Evolutionary conservation across 92 coral and sea anemone species (phyloP).

Genomic region (Hydrozoanthus gracilis): DNA sequence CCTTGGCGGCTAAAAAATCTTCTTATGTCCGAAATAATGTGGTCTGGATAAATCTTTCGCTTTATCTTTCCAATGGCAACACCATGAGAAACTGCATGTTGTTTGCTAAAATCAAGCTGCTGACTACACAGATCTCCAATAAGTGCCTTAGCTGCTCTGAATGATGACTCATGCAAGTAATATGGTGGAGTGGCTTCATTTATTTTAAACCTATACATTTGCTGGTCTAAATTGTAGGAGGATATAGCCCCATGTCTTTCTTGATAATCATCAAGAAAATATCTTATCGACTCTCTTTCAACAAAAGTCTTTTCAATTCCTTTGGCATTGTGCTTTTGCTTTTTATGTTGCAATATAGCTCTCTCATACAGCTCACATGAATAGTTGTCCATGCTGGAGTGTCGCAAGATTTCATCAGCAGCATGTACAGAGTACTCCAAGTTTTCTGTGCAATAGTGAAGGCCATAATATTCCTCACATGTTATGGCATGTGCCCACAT

Average conservation of each 20-base stretch:
- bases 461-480: constrained; percentile 23
- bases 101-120: background rate
- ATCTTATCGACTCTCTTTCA: background rate
- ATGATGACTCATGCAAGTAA: background rate
- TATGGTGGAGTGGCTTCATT: background rate
- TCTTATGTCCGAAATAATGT: constrained; percentile 46
- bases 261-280: constrained; percentile 4
- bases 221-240: background rate
- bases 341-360: constrained; percentile 13
- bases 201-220: background rate
- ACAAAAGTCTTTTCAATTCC: constrained; percentile 12
- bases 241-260: background rate
- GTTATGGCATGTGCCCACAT: background rate
- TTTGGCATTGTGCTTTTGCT: constrained; percentile 1
- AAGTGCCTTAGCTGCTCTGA: background rate
- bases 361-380: constrained; percentile 41
- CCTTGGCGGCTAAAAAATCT: constrained; percentile 37
- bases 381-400: constrained; percentile 47
- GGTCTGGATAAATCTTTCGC: background rate
- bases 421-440: constrained; percentile 48
- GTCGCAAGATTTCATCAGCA: constrained; percentile 39
- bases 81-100: background rate
- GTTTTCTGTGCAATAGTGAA: constrained; percentile 38
- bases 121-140: background rate
- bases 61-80: background rate